Evolutionary conservation across 2,888 invertebrate genomes (phyloP).

Genomic region (Unio pictorum): DNA sequence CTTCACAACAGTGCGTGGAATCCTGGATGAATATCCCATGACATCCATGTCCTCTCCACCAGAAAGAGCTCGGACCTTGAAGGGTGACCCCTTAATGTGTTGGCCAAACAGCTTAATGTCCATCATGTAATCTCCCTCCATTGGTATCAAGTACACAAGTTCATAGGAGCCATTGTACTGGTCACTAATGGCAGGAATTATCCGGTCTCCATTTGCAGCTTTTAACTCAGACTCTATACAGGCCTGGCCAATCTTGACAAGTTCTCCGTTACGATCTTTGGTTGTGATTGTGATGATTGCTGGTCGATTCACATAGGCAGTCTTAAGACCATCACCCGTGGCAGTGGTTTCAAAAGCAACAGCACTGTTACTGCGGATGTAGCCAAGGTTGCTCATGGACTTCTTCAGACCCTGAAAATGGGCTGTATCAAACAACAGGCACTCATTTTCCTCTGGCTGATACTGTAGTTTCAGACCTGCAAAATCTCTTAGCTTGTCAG

Average conservation of each 20-base stretch:
- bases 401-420: slow-evolving; percentile 61
- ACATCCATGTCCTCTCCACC: slow-evolving; percentile 61
- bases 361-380: slow-evolving; percentile 69
- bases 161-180: slow-evolving; percentile 71
- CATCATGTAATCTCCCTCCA: slow-evolving; percentile 70
- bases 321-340: slow-evolving; percentile 70
- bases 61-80: slow-evolving; percentile 66
- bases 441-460: slow-evolving; percentile 69
- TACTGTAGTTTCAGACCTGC: slow-evolving; percentile 53
- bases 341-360: slow-evolving; percentile 71
- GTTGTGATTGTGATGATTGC: slow-evolving; percentile 70
- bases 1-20: slow-evolving; percentile 69
- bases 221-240: slow-evolving; percentile 60
- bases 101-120: slow-evolving; percentile 71
- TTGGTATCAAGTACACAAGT: slow-evolving; percentile 68
- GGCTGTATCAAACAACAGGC: slow-evolving; percentile 65
- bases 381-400: slow-evolving; percentile 64
- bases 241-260: slow-evolving; percentile 67
- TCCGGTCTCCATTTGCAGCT: slow-evolving; percentile 47
- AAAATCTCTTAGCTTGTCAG: slow-evolving; percentile 71
- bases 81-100: slow-evolving; percentile 72
- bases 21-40: slow-evolving; percentile 59
- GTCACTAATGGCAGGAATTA: slow-evolving; percentile 65
- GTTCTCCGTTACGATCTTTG: slow-evolving; percentile 67
- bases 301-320: slow-evolving; percentile 65